These are phyloP conservation scores for Pogonocichla stellata DNA, from an alignment of 2,113 vertebrate genomes.

Conservation along the genomic window DNA sequence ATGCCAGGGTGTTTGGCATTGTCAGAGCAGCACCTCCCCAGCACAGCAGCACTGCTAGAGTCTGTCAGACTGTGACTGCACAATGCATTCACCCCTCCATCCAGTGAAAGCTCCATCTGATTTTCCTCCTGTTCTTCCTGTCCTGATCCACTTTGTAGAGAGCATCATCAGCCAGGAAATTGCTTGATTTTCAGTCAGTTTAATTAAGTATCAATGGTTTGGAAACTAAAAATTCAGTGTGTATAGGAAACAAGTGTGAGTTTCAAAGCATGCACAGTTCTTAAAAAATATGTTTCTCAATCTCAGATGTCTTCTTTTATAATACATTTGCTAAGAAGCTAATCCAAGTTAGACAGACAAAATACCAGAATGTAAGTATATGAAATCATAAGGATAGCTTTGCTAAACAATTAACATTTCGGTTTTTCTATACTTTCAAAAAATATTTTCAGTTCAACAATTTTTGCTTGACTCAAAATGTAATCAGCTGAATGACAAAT, in stretches of 20 bases:
- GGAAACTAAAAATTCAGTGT: not conserved
- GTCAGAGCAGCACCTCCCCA: not conserved
- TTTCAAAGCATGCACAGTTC: not conserved
- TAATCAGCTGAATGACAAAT: not conserved
- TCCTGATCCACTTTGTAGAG: not conserved
- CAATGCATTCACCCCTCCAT: not conserved
- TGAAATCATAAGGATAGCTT: not conserved
- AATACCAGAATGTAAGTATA: not conserved
- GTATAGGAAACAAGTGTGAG: not conserved
- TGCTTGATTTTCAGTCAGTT: not conserved
- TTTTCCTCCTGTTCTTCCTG: not conserved
- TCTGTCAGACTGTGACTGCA: not conserved
- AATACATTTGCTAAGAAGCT: not conserved
- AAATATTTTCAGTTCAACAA: not conserved
- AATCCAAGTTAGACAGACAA: not conserved
- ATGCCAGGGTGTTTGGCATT: not conserved
- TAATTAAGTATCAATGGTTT: not conserved
- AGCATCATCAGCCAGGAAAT: not conserved
- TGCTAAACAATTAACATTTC: not conserved
- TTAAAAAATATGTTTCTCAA: not conserved
- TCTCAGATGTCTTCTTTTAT: not conserved
- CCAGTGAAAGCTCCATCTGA: not conserved
- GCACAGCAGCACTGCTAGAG: not conserved
- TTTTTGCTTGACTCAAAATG: slow-evolving; percentile 1
- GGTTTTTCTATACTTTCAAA: not conserved